Evolutionary conservation across 2,113 vertebrate species (phyloP).

Genomic region (Lepisosteus osseus): DNA sequence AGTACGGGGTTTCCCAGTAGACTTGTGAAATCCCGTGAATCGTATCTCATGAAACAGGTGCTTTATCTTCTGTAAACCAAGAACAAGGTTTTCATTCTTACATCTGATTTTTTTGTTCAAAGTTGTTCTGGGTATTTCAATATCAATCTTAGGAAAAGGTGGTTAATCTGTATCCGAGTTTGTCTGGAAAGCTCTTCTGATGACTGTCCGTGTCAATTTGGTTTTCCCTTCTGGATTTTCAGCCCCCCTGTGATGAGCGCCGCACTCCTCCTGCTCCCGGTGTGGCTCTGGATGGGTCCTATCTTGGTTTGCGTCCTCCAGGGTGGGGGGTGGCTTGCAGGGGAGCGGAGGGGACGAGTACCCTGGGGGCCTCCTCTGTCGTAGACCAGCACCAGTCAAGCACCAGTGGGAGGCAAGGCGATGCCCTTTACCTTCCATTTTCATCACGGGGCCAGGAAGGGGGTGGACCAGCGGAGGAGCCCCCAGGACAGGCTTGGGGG

Average conservation of each 20-base stretch:
- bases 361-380: slow-evolving; percentile 9
- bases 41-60: too few species aligned
- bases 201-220: neutral
- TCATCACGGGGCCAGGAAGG: slow-evolving; percentile 23
- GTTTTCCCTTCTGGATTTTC: slow-evolving; percentile 20
- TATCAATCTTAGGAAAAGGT: neutral
- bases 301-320: slow-evolving; percentile 42
- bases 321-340: slow-evolving; percentile 16
- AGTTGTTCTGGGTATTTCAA: neutral
- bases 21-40: too few species aligned
- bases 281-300: slow-evolving; percentile 54
- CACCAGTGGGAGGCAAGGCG: neutral
- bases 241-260: slow-evolving; percentile 47
- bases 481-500: slow-evolving; percentile 15
- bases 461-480: slow-evolving; percentile 16
- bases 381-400: neutral
- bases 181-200: neutral
- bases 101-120: too few species aligned
- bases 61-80: too few species aligned
- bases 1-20: too few species aligned
- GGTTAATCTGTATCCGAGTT: neutral
- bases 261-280: slow-evolving; percentile 15
- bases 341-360: slow-evolving; percentile 16
- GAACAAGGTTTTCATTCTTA: too few species aligned
- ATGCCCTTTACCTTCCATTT: neutral